phyloP scores from a whole-genome alignment of 2,113 vertebrate species.

The Isurus oxyrinchus region DNA sequence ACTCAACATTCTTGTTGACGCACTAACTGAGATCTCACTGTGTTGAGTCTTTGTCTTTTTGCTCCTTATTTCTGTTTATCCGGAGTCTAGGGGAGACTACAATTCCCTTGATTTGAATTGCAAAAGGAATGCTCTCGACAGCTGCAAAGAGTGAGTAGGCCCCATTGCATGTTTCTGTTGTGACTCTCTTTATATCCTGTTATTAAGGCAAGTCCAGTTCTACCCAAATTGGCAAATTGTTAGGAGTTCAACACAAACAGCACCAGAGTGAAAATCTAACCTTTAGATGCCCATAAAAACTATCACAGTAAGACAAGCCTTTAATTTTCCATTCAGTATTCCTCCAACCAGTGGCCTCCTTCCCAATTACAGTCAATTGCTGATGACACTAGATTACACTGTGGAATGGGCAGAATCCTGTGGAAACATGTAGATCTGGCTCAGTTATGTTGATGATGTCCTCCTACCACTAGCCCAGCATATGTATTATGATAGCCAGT shows the following conservation, averaged over 20 bases:
- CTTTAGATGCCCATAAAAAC: not conserved
- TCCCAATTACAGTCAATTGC: not conserved
- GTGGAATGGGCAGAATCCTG: not conserved
- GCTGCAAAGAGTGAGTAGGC: not conserved
- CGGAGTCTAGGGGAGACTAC: not conserved
- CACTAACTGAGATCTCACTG: not conserved
- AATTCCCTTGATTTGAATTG: not conserved
- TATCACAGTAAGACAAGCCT: not conserved
- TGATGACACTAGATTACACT: not conserved
- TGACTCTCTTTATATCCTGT: not conserved
- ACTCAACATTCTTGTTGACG: not conserved
- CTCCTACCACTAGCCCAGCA: not conserved
- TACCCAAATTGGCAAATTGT: not conserved
- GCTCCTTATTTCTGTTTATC: not conserved
- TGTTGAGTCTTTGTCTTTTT: not conserved
- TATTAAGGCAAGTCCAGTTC: not conserved
- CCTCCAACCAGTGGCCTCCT: not conserved
- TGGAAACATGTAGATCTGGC: not conserved
- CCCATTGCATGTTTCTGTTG: not conserved
- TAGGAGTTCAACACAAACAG: not conserved
- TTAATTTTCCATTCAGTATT: not conserved
- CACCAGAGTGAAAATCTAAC: not conserved
- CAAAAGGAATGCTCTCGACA: not conserved
- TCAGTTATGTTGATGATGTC: not conserved
- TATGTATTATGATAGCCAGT: not conserved